Evolutionary conservation across 2,888 invertebrate species (phyloP), one percentile per base, ranked within the genome.

Genomic region (Hemaris fuciformis): DNA sequence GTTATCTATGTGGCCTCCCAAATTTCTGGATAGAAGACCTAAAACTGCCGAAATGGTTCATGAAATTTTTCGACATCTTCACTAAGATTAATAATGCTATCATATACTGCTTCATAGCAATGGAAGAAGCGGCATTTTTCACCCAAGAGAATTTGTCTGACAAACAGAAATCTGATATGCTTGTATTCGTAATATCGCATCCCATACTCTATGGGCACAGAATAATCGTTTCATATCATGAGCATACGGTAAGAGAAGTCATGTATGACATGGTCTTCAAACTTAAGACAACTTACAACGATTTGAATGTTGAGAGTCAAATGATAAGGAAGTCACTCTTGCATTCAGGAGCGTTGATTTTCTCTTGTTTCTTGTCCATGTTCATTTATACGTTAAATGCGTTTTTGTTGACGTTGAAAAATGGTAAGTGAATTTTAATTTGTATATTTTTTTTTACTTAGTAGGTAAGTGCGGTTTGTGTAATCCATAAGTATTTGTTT

Each of bases 1-100:
- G 65, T 4, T 77, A 70, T 61, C 22, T 72, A 0, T 69, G 60
- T 7, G 79, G 79, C 0, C 58, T 68, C n/a, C 76, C 81, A 2
- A 75, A 84, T 62, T 74, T 79, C 22, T 84, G 81, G 84, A 62
- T 77, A 2, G 73, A 78, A 38, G 70, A 75, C 0, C 41, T 74
- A 0, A 66, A 67, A 13, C 61, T 74, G 7, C 45, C 73, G 0
- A 72, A 70, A 59, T 61, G n/a, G 18, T 75, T 74, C 27, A 58
- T 66, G 0, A 65, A 53, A 42, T 43, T 66, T 1, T 75, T 70
- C 41, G 59, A 69, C 20, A 34, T 38, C 5, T 62, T 76, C 13
- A 68, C 71, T 1, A 64, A 56, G 1, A 18, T 77, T 2, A 62
- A 71, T 0, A 77, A 74, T 13, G 18, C 45, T 1, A 56, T 68